A percentile compares a stretch with the other conserved stretches of the same genome.
These are phyloP conservation scores for Nyctalus aviator DNA, from an alignment of 2,797 vertebrate species.

Conservation along the genomic window DNA sequence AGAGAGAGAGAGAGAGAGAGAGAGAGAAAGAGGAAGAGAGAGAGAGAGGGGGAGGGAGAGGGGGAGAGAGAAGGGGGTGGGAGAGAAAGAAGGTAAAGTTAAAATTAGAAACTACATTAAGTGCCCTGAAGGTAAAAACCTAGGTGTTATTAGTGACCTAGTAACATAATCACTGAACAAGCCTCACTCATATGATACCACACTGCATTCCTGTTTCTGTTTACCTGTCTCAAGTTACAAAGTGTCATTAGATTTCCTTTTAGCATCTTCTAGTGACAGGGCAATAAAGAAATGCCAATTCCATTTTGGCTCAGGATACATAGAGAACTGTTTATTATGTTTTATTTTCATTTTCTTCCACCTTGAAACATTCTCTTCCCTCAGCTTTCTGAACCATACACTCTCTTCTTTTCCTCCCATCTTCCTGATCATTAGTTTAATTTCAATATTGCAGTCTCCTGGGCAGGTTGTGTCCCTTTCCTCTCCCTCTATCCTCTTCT, in stretches of 20 bases:
- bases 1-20: neutral
- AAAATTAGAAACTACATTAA: neutral
- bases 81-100: neutral
- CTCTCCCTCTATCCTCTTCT: neutral
- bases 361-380: neutral
- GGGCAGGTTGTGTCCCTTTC: no score
- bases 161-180: neutral
- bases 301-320: neutral
- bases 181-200: neutral
- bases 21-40: no score
- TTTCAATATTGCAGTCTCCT: neutral
- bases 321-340: neutral
- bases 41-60: no score
- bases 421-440: neutral
- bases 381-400: neutral
- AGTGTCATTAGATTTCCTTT: neutral
- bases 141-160: neutral
- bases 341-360: conserved; percentile 16
- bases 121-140: neutral
- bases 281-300: neutral
- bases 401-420: neutral
- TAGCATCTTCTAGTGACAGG: neutral
- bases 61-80: accelerated
- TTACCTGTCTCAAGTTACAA: neutral
- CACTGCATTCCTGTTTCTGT: neutral